phyloP scores from a whole-genome alignment of 2,797 vertebrate species.

The Sebastes trivittatus region DNA sequence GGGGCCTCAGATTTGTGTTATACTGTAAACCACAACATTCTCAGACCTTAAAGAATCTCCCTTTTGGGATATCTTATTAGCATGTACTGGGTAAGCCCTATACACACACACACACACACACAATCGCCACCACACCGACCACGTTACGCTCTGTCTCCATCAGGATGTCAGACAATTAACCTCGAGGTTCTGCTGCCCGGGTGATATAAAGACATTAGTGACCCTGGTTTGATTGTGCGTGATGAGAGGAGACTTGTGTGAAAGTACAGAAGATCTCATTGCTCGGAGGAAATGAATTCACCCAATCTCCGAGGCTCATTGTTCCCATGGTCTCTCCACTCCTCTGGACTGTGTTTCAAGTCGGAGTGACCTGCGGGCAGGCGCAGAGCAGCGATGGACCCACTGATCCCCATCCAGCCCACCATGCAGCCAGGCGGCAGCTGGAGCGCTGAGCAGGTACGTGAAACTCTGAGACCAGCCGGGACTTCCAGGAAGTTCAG shows the following conservation, averaged over 20 bases:
- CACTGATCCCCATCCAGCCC: slow-evolving; percentile 56
- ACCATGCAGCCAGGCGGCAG: slow-evolving; percentile 45
- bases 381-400: slow-evolving; percentile 32
- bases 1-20: slow-evolving; percentile 58
- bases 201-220: slow-evolving; percentile 54
- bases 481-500: slow-evolving; percentile 72
- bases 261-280: slow-evolving; percentile 47
- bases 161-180: slow-evolving; percentile 41
- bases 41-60: slow-evolving; percentile 74
- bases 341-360: slow-evolving; percentile 52
- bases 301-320: slow-evolving; percentile 42
- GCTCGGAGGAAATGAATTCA: slow-evolving; percentile 57
- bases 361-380: slow-evolving; percentile 51
- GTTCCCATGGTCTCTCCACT: slow-evolving; percentile 40
- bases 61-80: slow-evolving; percentile 52
- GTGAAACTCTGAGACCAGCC: slow-evolving; percentile 55
- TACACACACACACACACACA: slow-evolving; percentile 14
- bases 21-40: slow-evolving; percentile 73
- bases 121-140: background rate
- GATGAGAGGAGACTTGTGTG: slow-evolving; percentile 39
- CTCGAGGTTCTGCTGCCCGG: slow-evolving; percentile 14
- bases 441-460: slow-evolving; percentile 63
- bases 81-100: slow-evolving; percentile 36
- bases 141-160: slow-evolving; percentile 10
- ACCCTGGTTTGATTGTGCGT: slow-evolving; percentile 49